Percentiles rank a stretch among this genome's conserved stretches.
Conservation (phyloP, 2,888 invertebrate genomes). For the Himalopsyche tibetana region DNA sequence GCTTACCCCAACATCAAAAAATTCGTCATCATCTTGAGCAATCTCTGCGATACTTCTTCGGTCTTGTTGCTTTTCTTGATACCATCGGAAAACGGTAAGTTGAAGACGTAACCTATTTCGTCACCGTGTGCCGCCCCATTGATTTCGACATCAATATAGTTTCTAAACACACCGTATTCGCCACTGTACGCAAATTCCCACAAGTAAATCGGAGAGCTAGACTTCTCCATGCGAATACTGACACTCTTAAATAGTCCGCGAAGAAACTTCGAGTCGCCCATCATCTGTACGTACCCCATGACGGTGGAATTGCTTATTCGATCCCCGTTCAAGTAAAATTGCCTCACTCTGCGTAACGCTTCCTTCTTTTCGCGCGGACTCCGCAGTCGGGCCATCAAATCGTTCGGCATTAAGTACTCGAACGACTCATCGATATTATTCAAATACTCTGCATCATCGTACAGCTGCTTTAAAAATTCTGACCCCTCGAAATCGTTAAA, state of each 20-base stretch:
- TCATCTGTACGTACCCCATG: not conserved
- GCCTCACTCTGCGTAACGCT: conserved; percentile 22
- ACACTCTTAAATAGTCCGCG: conserved; percentile 50
- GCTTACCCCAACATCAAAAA: conserved; percentile 75
- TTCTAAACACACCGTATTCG: conserved; percentile 72
- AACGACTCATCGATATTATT: conserved; percentile 20
- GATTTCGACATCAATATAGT: conserved; percentile 70
- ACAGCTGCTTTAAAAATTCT: conserved; percentile 9
- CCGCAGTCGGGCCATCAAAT: not conserved
- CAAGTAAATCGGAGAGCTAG: conserved; percentile 48
- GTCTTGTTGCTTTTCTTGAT: conserved; percentile 65
- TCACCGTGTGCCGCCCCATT: conserved; percentile 79
- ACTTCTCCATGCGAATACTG: conserved; percentile 44
- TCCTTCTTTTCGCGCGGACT: not conserved
- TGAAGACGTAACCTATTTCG: conserved; percentile 78
- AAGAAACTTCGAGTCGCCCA: conserved; percentile 48
- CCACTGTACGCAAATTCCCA: conserved; percentile 51
- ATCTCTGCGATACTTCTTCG: conserved; percentile 67
- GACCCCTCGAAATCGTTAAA: conserved; percentile 54
- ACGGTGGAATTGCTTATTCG: conserved; percentile 33
- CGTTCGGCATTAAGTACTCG: conserved; percentile 46
- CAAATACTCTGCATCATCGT: conserved; percentile 31
- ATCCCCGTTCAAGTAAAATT: conserved; percentile 50
- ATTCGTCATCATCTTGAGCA: conserved; percentile 73
- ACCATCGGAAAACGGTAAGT: conserved; percentile 69